A percentile compares a stretch with the other conserved stretches of the same genome.
These are phyloP conservation scores for Scelioninae gen. 2 DNA, from an alignment of 2,888 invertebrate species.

Conservation along the genomic window DNA sequence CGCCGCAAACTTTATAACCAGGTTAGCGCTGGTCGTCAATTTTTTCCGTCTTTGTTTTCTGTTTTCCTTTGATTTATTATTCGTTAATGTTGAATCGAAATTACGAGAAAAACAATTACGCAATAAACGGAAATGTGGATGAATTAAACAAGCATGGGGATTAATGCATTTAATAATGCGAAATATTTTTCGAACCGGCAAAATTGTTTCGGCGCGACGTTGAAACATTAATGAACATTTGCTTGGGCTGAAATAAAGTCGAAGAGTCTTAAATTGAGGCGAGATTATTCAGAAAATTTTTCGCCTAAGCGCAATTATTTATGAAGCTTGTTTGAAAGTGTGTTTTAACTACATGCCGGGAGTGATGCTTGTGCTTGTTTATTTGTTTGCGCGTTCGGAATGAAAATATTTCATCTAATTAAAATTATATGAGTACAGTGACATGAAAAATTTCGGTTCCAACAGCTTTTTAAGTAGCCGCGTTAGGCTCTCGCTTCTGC, in stretches of 20 bases:
- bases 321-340: slow-evolving; percentile 32
- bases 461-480: slow-evolving; percentile 45
- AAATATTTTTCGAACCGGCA: slow-evolving; percentile 16
- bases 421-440: slow-evolving; percentile 44
- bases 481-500: slow-evolving; percentile 31
- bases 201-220: background rate
- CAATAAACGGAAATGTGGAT: slow-evolving; percentile 12
- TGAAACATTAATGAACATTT: slow-evolving; percentile 34
- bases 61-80: slow-evolving; percentile 13
- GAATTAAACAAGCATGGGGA: background rate
- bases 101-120: slow-evolving; percentile 24
- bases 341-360: slow-evolving; percentile 11
- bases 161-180: slow-evolving; percentile 22
- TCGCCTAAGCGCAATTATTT: slow-evolving; percentile 32
- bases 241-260: slow-evolving; percentile 16
- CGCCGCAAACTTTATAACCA: slow-evolving; percentile 45
- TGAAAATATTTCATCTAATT: slow-evolving; percentile 46
- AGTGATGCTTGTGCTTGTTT: slow-evolving; percentile 9
- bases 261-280: slow-evolving; percentile 25
- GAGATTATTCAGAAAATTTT: slow-evolving; percentile 29
- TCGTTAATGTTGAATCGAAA: slow-evolving; percentile 16
- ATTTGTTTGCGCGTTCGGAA: slow-evolving; percentile 20
- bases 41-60: slow-evolving; percentile 32
- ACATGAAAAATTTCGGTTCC: slow-evolving; percentile 36
- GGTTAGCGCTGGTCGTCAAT: slow-evolving; percentile 37